A percentile compares a stretch with the other conserved stretches of the same genome.
Conservation (phyloP, 1,140 invertebrate genomes). For the Ganaspis sp. region DNA sequence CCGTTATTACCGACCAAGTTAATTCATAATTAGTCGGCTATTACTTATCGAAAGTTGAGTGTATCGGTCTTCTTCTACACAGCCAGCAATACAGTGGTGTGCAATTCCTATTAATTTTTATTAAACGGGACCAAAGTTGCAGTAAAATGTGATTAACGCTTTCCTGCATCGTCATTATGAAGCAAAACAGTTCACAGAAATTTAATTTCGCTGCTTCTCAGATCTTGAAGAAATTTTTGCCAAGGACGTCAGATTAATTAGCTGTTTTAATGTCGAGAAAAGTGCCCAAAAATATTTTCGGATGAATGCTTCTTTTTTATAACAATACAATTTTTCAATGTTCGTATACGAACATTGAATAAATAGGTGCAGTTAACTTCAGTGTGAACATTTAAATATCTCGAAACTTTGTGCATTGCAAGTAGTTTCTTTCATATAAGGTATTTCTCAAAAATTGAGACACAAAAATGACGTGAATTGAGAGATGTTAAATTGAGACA, state of each 20-base stretch:
- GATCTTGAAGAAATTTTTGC: not conserved
- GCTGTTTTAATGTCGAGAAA: not conserved
- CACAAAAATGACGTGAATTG: too few species aligned
- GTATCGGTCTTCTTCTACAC: not conserved
- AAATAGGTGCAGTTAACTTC: too few species aligned
- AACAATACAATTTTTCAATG: not conserved
- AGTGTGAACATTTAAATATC: too few species aligned
- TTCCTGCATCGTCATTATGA: slow-evolving; percentile 1
- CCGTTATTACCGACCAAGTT: not conserved
- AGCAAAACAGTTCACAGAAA: not conserved
- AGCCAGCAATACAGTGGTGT: not conserved
- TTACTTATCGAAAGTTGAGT: not conserved
- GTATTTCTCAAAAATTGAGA: too few species aligned
- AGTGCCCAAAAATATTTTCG: too few species aligned
- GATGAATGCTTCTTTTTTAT: not conserved
- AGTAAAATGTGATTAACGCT: slow-evolving; percentile 18
- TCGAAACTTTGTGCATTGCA: too few species aligned
- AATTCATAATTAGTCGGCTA: slow-evolving; percentile 3
- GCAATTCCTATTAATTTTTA: slow-evolving; percentile 26
- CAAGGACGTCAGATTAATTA: not conserved
- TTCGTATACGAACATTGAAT: too few species aligned
- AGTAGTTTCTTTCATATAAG: too few species aligned
- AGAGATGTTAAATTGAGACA: too few species aligned
- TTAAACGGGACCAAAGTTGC: slow-evolving; percentile 10
- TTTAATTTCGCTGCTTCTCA: not conserved